Evolutionary conservation across 2,113 vertebrate genomes (phyloP), one percentile per base, ranked within the genome.

Genomic region (Ifrita kowaldi): DNA sequence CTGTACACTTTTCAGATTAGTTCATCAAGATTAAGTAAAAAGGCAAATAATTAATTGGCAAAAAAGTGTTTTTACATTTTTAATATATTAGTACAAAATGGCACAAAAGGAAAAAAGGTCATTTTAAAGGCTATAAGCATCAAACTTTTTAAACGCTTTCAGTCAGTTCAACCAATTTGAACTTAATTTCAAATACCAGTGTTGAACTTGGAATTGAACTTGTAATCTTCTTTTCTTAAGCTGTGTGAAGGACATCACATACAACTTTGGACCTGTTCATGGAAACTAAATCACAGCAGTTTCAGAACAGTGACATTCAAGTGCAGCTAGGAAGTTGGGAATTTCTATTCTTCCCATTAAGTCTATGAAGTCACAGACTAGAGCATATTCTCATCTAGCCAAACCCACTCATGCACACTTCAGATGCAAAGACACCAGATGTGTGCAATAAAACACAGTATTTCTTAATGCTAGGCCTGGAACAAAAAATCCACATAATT

Each of bases 1-100:
- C 81, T 95, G 95, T 96, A 97, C 71, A 95, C 42, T 94, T 87
- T 96, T 84, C 92, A 95, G 78, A 94, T 96, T 97, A 98, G 89
- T 95, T 92, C 89, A 96, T 56, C 86, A 83, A 96, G 94, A 94
- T 79, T 74, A 93, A 92, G 96, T 90, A 65, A 96, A 98, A 98
- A 97, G 94, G 63, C 87, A 96, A 97, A 87, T 83, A 91, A 65
- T 97, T 95, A 96, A 93, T 6, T 95, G 95, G 94, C 95, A 97
- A 90, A 92, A 96, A 97, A 70, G 68, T 60, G 59, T 73, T 82
- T 95, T 96, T 91, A 80, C 59, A 93, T 94, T 96, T 95, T 95
- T 81, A 97, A 91, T 52, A 68, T 62, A 83, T 97, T 92, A 87
- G 53, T 97, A 96, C 56, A 98, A 97, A 97, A 95, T 89, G 92